phyloP scores from a whole-genome alignment of 2,113 vertebrate genomes.

The Benitochromis conjunctus region DNA sequence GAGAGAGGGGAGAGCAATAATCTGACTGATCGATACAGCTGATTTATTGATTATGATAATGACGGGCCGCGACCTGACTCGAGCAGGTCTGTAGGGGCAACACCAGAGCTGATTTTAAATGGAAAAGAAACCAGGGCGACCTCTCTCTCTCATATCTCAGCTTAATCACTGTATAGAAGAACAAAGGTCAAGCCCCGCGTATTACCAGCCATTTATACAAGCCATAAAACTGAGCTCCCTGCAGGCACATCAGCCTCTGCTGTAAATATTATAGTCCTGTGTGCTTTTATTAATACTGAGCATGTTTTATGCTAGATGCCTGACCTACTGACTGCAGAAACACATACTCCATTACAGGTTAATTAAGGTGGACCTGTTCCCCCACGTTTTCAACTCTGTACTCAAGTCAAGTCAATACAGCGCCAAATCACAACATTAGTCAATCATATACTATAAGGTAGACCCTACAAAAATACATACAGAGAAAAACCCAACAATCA shows the following conservation, averaged over 20 bases:
- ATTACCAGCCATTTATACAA: background rate
- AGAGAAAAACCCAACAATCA: background rate
- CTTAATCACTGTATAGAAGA: background rate
- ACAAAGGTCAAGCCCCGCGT: background rate
- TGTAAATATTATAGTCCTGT: background rate
- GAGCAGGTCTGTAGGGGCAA: background rate
- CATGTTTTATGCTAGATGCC: background rate
- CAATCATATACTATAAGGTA: background rate
- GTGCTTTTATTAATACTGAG: background rate
- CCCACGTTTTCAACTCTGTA: background rate
- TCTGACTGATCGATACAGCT: background rate
- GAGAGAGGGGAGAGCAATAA: background rate
- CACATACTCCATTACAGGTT: rapidly evolving
- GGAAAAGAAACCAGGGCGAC: background rate
- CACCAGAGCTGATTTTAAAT: background rate
- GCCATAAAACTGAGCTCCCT: background rate
- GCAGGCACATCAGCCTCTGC: background rate
- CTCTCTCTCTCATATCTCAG: background rate
- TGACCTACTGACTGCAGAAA: background rate
- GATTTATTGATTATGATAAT: background rate
- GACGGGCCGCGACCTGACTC: background rate
- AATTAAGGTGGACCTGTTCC: background rate
- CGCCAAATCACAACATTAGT: background rate
- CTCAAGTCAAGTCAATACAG: background rate
- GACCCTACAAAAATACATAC: background rate